Evolutionary conservation across 2,113 vertebrate genomes (phyloP).

Genomic region (Thamnophis sirtalis): DNA sequence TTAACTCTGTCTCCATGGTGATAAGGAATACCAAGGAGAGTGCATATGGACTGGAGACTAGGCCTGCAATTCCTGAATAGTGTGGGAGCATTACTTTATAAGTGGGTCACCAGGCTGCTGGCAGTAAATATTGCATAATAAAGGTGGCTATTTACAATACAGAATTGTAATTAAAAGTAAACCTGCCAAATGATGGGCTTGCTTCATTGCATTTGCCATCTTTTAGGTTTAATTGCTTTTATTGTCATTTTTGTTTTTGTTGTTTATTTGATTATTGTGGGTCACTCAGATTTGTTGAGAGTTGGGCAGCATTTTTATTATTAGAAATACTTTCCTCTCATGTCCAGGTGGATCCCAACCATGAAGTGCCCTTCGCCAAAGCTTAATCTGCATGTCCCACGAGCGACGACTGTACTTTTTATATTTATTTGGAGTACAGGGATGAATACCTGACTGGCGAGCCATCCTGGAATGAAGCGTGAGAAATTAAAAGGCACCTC

Average conservation of each 20-base stretch:
- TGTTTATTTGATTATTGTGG: background rate
- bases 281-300: background rate
- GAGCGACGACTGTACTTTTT: conserved; percentile 80
- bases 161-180: background rate
- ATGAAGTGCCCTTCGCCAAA: conserved; percentile 80
- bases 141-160: background rate
- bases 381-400: conserved; percentile 85
- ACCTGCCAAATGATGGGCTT: background rate
- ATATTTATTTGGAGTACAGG: conserved; percentile 82
- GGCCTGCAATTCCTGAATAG: conserved; percentile 3
- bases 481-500: background rate
- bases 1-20: conserved; percentile 14
- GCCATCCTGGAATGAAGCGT: conserved; percentile 62
- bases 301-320: background rate
- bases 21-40: background rate
- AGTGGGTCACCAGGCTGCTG: background rate
- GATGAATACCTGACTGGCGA: conserved; percentile 74
- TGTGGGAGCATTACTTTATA: conserved; percentile 11
- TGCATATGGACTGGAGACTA: background rate
- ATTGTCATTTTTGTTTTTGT: background rate
- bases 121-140: background rate
- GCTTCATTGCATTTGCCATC: background rate
- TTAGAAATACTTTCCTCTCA: conserved; percentile 13
- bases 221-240: background rate
- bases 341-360: conserved; percentile 76